Percentiles rank a stretch among this genome's conserved stretches.
These are phyloP conservation scores for Digitonthophagus gazella DNA, from an alignment of 2,888 invertebrate species.

Conservation along the genomic window DNA sequence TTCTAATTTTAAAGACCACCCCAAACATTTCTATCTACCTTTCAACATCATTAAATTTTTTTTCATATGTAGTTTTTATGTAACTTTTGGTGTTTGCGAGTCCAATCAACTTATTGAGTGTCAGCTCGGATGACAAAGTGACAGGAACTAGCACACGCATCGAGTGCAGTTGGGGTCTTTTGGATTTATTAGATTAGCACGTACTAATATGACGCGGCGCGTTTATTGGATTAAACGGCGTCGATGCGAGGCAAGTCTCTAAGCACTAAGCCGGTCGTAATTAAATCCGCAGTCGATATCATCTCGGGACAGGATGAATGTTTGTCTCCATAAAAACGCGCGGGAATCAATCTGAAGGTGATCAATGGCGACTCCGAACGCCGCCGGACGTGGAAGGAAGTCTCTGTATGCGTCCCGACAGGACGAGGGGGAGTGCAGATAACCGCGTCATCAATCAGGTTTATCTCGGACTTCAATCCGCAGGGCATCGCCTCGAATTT, in stretches of 20 bases:
- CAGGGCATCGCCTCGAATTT: neutral
- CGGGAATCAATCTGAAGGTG: constrained; percentile 13
- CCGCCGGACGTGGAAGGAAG: neutral
- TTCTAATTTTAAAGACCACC: neutral
- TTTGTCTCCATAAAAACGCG: constrained; percentile 11
- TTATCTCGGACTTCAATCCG: constrained; percentile 12
- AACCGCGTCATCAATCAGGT: constrained; percentile 15
- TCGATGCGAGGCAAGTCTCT: neutral
- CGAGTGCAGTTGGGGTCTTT: neutral
- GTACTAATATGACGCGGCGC: neutral
- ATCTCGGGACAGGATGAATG: too few relatives aligned
- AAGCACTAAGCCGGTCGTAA: neutral
- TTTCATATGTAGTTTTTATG: too few relatives aligned
- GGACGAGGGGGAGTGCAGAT: constrained; percentile 1
- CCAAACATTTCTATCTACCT: too few relatives aligned
- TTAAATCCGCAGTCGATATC: neutral
- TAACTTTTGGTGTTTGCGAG: too few relatives aligned
- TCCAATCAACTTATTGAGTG: neutral
- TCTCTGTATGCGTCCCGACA: constrained; percentile 10
- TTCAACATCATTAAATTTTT: neutral
- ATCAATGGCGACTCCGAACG: constrained; percentile 4
- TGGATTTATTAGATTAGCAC: neutral
- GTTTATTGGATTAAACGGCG: neutral
- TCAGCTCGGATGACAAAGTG: neutral
- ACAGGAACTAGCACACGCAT: neutral